These are phyloP conservation scores for Caenorhabditis brenneri DNA, from an alignment of 1,140 invertebrate species.

Conservation along the genomic window DNA sequence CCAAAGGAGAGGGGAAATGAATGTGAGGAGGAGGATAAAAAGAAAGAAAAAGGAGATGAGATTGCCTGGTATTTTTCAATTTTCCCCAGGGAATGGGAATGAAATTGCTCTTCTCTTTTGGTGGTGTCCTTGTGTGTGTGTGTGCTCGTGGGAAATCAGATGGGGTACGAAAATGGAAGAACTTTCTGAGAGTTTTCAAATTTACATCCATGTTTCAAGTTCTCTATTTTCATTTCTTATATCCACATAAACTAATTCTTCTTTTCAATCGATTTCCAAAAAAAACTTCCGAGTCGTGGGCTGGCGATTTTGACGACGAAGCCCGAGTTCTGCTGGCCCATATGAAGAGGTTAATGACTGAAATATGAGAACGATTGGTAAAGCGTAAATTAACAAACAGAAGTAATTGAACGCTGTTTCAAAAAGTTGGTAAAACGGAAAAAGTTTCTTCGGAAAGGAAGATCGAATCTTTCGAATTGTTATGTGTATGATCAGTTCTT, in stretches of 20 bases:
- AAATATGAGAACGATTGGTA: not conserved
- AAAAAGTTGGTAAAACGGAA: not conserved
- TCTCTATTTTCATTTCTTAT: too few species aligned
- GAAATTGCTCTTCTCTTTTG: too few species aligned
- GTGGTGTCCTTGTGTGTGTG: too few species aligned
- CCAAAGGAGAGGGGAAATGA: not conserved
- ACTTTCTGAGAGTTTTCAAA: too few species aligned
- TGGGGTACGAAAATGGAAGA: constrained; percentile 35
- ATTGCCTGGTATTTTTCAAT: constrained; percentile 15
- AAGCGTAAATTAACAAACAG: not conserved
- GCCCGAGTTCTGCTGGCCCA: constrained; percentile 65
- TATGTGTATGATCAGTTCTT: too few species aligned
- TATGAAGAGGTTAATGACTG: constrained; percentile 27
- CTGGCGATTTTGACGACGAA: constrained; percentile 65
- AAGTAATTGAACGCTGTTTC: not conserved
- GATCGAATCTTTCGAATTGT: too few species aligned
- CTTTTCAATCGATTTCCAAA: too few species aligned
- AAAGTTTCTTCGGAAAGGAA: too few species aligned
- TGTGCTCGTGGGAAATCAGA: not conserved
- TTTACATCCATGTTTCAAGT: too few species aligned
- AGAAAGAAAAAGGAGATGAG: not conserved
- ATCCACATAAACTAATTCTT: too few species aligned
- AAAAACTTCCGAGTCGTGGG: constrained; percentile 61
- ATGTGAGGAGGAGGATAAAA: not conserved
- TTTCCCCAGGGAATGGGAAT: constrained; percentile 10